Evolutionary conservation across 2,888 invertebrate genomes (phyloP).

Genomic region (Drymonia ruficornis): DNA sequence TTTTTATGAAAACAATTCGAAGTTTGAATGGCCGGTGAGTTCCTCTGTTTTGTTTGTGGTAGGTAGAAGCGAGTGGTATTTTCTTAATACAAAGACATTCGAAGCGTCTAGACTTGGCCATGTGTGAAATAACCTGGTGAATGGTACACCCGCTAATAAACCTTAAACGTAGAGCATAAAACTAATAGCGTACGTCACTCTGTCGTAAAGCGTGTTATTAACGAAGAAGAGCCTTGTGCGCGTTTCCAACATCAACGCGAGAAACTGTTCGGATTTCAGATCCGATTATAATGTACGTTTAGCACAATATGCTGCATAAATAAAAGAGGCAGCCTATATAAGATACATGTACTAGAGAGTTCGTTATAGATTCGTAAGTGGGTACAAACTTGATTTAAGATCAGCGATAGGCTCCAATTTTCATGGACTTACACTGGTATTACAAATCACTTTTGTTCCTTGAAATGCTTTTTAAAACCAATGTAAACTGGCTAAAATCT

Average conservation of each 20-base stretch:
- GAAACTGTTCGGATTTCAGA: too few species aligned
- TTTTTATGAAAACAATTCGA: slow-evolving; percentile 57
- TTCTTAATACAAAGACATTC: slow-evolving; percentile 67
- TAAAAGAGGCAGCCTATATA: too few species aligned
- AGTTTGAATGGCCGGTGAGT: slow-evolving; percentile 21
- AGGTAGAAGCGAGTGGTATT: slow-evolving; percentile 42
- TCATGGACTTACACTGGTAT: too few species aligned
- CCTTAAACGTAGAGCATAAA: slow-evolving; percentile 76
- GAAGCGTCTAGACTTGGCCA: slow-evolving; percentile 75
- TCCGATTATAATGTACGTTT: too few species aligned
- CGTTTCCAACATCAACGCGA: slow-evolving; percentile 36
- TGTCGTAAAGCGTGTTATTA: slow-evolving; percentile 76
- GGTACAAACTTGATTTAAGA: too few species aligned
- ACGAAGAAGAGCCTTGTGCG: slow-evolving; percentile 54
- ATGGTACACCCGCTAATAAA: slow-evolving; percentile 78
- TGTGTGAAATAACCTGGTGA: slow-evolving; percentile 79
- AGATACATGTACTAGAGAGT: too few species aligned
- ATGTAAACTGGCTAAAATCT: too few species aligned
- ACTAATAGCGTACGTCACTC: slow-evolving; percentile 77
- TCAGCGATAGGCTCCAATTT: too few species aligned
- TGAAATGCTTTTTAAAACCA: too few species aligned
- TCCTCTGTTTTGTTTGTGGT: slow-evolving; percentile 28
- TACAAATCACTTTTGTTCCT: too few species aligned
- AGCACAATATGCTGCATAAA: too few species aligned
- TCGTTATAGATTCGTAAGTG: too few species aligned